phyloP scores from a whole-genome alignment of 2,888 invertebrate species.

The Polyommatus icarus region DNA sequence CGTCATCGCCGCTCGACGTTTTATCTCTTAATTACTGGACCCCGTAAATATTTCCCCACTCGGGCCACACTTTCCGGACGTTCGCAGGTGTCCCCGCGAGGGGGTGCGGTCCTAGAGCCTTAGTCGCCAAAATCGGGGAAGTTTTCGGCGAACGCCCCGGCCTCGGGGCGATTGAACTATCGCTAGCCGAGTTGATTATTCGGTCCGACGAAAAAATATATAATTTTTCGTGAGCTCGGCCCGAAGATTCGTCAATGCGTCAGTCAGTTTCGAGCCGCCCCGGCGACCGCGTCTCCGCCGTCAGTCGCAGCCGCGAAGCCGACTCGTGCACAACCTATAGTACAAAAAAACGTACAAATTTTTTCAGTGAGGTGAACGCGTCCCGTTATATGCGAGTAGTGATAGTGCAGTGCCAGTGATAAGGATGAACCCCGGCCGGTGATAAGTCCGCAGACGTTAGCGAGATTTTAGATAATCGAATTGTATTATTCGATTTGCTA shows the following conservation, averaged over 20 bases:
- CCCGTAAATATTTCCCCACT: slow-evolving; percentile 42
- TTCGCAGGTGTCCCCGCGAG: slow-evolving; percentile 27
- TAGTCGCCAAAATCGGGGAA: slow-evolving; percentile 45
- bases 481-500: slow-evolving; percentile 59
- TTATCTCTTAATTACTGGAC: slow-evolving; percentile 65
- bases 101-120: slow-evolving; percentile 47
- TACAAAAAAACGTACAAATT: slow-evolving; percentile 78
- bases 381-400: slow-evolving; percentile 54
- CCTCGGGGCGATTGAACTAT: slow-evolving; percentile 74
- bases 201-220: slow-evolving; percentile 73
- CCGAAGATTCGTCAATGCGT: slow-evolving; percentile 77
- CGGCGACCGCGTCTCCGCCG: slow-evolving; percentile 67
- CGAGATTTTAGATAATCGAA: slow-evolving; percentile 68
- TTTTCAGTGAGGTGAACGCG: slow-evolving; percentile 69
- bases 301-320: slow-evolving; percentile 62
- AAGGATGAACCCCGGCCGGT: slow-evolving; percentile 53
- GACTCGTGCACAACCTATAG: slow-evolving; percentile 75
- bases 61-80: slow-evolving; percentile 35
- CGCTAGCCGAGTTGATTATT: slow-evolving; percentile 77
- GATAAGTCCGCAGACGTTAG: slow-evolving; percentile 47
- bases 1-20: slow-evolving; percentile 54
- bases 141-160: slow-evolving; percentile 46
- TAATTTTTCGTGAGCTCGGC: slow-evolving; percentile 73
- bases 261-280: slow-evolving; percentile 71
- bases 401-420: slow-evolving; percentile 68